Base-by-base conservation (phyloP, 2,888 invertebrate species). In the Nemotelus nigrinus region DNA sequence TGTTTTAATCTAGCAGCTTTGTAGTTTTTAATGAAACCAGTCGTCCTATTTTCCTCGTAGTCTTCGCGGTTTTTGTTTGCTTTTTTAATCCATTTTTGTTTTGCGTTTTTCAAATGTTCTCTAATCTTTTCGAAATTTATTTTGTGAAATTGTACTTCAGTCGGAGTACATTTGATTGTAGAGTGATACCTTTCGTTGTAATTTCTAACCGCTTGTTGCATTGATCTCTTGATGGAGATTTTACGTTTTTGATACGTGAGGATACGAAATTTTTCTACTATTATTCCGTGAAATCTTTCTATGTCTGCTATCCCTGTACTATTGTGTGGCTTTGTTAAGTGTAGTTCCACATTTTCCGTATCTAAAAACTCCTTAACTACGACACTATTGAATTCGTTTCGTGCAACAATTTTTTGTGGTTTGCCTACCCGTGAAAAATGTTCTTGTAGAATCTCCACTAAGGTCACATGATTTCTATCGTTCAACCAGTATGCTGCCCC, bases 11-110 rank as follows among this genome's bases (percentile, higher is more conserved):
- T 45, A 10, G 41, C 47, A 39, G 65, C 48, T 2, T 65, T 65
- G 2, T 65, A 65, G 25, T 65, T 65, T 41, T 65, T 65, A n/a
- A 65, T 65, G 47, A 47, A 65, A n/a, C 65, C 48, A 8, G 65
- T 65, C 25, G 65, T 65, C 25, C 65, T 45, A 44, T 10, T 65
- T 65, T 65, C 65, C 0, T 8, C 48, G 25, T 65, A 65, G 6
- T 65, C 45, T 47, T 65, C 65, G 4, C 65, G 63, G 43, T 63
- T 39, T 39, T 39, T 43, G 63, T 63, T 63, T 41, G 7, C 43
- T 63, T 63, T 63, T 7, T 43, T 43, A 7, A 63, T 41, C 43
- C 43, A 63, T 63, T 63, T 63, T 10, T 39, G 7, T 63, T 63
- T 39, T 41, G 63, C 43, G 4, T 63, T 43, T 63, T 10, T 5